Conservation (phyloP, 2,797 vertebrate species). For the Enteromius viviparus region DNA sequence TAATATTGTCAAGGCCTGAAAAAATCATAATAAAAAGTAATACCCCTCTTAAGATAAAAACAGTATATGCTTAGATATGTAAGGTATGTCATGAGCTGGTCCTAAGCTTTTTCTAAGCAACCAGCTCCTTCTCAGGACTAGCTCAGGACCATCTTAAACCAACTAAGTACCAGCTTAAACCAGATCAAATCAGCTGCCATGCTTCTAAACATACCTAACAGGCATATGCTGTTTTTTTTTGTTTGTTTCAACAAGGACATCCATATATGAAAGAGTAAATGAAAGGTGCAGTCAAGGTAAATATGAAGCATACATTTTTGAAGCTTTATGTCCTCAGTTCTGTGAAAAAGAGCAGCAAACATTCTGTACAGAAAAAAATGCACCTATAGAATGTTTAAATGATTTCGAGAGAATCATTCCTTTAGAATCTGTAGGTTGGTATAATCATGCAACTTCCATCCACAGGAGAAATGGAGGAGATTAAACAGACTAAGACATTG, state of each 20-base stretch:
- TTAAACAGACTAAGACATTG: constrained; percentile 2
- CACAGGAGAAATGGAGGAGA: background rate
- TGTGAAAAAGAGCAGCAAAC: background rate
- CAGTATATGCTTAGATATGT: too few relatives aligned
- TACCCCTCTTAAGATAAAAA: too few relatives aligned
- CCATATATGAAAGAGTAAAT: background rate
- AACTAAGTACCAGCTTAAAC: too few relatives aligned
- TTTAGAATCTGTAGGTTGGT: background rate
- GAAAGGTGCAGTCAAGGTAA: background rate
- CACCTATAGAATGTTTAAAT: background rate
- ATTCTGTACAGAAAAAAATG: background rate
- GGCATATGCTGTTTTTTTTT: too few relatives aligned
- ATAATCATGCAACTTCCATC: background rate
- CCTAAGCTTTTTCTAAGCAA: too few relatives aligned
- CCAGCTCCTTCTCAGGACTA: too few relatives aligned
- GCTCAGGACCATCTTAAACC: too few relatives aligned
- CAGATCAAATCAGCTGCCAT: too few relatives aligned
- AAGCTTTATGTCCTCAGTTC: background rate
- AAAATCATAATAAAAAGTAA: background rate
- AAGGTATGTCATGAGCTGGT: too few relatives aligned
- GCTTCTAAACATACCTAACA: too few relatives aligned
- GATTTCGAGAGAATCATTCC: background rate
- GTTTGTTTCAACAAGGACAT: too few relatives aligned
- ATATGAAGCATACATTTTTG: background rate
- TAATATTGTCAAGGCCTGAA: background rate